Conservation (phyloP, 2,797 vertebrate species). For the Acanthiza pusilla region DNA sequence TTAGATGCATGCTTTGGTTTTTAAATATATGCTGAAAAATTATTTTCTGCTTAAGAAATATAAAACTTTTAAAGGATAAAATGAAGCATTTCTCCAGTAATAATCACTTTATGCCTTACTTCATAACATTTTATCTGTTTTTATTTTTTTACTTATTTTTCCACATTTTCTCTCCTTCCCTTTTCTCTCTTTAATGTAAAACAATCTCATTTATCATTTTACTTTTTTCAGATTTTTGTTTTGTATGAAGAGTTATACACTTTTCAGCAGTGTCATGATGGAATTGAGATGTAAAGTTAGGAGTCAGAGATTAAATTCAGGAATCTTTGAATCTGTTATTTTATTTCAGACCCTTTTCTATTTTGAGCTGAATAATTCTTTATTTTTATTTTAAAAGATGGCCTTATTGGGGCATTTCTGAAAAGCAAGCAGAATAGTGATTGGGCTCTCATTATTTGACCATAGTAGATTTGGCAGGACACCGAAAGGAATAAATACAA, state of each 20-base stretch:
- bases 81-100: neutral
- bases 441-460: neutral
- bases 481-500: neutral
- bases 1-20: neutral
- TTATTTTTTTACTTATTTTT: neutral
- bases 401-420: neutral
- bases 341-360: neutral
- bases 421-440: neutral
- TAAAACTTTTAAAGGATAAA: neutral
- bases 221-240: neutral
- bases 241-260: neutral
- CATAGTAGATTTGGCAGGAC: neutral
- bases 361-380: neutral
- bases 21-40: neutral
- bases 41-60: neutral
- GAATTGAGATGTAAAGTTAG: neutral
- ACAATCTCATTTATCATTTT: neutral
- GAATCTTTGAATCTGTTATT: neutral
- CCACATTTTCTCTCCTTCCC: neutral
- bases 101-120: neutral
- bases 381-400: neutral
- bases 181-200: neutral
- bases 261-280: neutral
- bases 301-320: neutral
- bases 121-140: neutral